Evolutionary conservation across 2,888 invertebrate species (phyloP).

Genomic region (Hydropsyche betteni): DNA sequence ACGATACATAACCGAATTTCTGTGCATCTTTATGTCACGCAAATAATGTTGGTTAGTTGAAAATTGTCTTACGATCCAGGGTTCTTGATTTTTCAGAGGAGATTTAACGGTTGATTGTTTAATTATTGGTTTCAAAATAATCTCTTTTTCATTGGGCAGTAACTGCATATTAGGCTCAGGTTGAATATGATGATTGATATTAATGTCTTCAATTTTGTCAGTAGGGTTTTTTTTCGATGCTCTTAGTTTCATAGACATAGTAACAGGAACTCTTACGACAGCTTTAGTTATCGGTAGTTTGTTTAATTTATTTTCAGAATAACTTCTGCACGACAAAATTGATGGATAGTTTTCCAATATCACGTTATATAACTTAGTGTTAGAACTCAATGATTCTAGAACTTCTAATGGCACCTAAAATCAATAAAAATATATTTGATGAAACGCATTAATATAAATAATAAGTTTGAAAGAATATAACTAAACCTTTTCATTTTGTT

Average conservation of each 20-base stretch:
- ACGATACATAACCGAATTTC: constrained; percentile 86
- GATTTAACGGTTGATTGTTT: constrained; percentile 47
- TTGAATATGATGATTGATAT: constrained; percentile 8
- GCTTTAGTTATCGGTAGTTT: constrained; percentile 57
- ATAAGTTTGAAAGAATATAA: background rate
- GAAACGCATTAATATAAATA: background rate
- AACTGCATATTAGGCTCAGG: constrained; percentile 33
- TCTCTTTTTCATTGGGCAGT: constrained; percentile 53
- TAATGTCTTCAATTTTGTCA: constrained; percentile 27
- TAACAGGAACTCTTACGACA: constrained; percentile 66
- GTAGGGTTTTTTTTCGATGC: constrained; percentile 54
- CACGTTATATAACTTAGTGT: constrained; percentile 74
- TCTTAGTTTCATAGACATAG: constrained; percentile 71
- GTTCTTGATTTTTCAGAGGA: constrained; percentile 52
- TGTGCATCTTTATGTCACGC: constrained; percentile 72
- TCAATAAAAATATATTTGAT: constrained; percentile 26
- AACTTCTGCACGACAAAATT: constrained; percentile 70
- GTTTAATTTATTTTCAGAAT: constrained; percentile 70
- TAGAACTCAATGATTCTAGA: constrained; percentile 70
- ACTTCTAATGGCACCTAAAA: constrained; percentile 72
- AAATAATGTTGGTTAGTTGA: constrained; percentile 74
- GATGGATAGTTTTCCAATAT: constrained; percentile 79
- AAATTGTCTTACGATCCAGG: constrained; percentile 66
- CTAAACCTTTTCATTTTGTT: constrained; percentile 72
- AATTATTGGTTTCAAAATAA: constrained; percentile 51